Evolutionary conservation across 2,888 invertebrate species (phyloP), one percentile per base, ranked within the genome.

Genomic region (Drosophila infuscata): DNA sequence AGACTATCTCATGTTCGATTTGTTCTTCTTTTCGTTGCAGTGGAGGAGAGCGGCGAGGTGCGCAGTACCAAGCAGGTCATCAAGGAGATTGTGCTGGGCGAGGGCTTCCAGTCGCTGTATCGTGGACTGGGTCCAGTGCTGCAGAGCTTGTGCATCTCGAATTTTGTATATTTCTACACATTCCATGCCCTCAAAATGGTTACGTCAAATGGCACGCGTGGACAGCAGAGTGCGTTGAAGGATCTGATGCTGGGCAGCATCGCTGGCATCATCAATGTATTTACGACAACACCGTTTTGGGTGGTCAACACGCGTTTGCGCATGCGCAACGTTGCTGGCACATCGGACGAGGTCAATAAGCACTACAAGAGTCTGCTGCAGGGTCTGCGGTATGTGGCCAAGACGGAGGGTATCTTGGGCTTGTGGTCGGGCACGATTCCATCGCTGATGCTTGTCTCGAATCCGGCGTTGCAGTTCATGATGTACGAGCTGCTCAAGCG

Each of bases 81-180:
- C 43, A 92, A 95, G 63, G 95, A 95, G 82, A 93, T 97, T 48
- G 94, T 95, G 2, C 94, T 94, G 79, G 95, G 95, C 88, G 96
- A 97, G 93, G 95, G 95, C 20, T 86, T 95, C 59, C 94, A 94
- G 59, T 94, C 96, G 0, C 93, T 98, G 54, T 98, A 93, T 61
- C 90, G 93, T 17, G 98, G 98, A 5, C 94, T 98, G 61, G 94
- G 96, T 38, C 97, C 98, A 12, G 97, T 97, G 7, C 94, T 98
- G 53, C 95, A 97, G 84, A 97, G 97, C 75, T 94, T 98, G 6
- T 98, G 97, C 82, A 95, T 96, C 74, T 98, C 98, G 56, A 98
- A 98, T 93, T 98, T 98, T 94, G 96, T 98, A n/a, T 98, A 98
- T 92, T 98, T 98, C 92, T 98, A 98, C 93, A 95, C 97, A 87